A percentile compares a stretch with the other conserved stretches of the same genome.
Conservation (phyloP, 2,888 invertebrate genomes). For the Hoplodrina blanda region DNA sequence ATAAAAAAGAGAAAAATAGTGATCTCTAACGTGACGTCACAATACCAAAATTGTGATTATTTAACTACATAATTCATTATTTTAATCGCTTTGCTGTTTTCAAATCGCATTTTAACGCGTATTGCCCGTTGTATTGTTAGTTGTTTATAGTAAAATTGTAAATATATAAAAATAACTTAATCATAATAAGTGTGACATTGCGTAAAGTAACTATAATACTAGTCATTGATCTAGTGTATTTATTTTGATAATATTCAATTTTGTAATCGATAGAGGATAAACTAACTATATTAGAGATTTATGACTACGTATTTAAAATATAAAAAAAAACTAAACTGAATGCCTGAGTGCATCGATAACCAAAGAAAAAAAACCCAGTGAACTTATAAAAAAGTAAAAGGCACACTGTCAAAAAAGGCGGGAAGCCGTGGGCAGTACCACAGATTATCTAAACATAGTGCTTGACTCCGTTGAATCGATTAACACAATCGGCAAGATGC, state of each 20-base stretch:
- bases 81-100: slow-evolving; percentile 79
- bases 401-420: slow-evolving; percentile 60
- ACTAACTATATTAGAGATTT: slow-evolving; percentile 63
- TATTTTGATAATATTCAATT: slow-evolving; percentile 78
- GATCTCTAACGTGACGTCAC: slow-evolving; percentile 90
- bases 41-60: slow-evolving; percentile 84
- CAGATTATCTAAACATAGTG: slow-evolving; percentile 55
- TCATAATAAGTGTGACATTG: slow-evolving; percentile 77
- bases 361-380: slow-evolving; percentile 75
- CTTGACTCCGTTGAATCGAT: slow-evolving; percentile 45
- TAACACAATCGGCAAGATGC: slow-evolving; percentile 78
- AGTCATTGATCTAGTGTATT: slow-evolving; percentile 91
- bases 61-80: slow-evolving; percentile 68
- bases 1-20: slow-evolving; percentile 82
- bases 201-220: slow-evolving; percentile 86
- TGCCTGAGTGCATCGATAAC: slow-evolving; percentile 74
- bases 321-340: slow-evolving; percentile 60
- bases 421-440: slow-evolving; percentile 53
- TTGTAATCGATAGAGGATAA: slow-evolving; percentile 68
- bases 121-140: slow-evolving; percentile 79
- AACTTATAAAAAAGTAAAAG: slow-evolving; percentile 59
- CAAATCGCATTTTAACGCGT: slow-evolving; percentile 81
- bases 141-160: slow-evolving; percentile 75
- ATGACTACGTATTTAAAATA: slow-evolving; percentile 54
- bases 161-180: slow-evolving; percentile 68